Percentiles rank a stretch among this genome's conserved stretches.
These are phyloP conservation scores for Epistrophe eligans DNA, from an alignment of 2,888 invertebrate genomes.

Conservation along the genomic window DNA sequence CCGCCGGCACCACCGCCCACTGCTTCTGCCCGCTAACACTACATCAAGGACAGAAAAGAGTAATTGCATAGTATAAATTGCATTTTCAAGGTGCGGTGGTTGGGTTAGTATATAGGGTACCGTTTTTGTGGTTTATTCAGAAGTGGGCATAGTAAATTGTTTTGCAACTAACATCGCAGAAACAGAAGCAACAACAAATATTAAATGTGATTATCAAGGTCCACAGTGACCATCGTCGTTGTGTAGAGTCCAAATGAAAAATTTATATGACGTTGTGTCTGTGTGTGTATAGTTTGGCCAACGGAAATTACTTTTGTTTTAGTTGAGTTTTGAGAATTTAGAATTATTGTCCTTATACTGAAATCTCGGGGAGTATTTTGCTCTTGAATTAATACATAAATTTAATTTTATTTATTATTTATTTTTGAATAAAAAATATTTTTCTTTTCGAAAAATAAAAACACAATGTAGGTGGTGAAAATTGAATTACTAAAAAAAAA, in stretches of 20 bases:
- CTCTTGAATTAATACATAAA: not conserved
- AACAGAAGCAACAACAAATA: not conserved
- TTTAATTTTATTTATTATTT: no score
- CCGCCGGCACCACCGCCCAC: not conserved
- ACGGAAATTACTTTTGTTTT: conserved; percentile 32
- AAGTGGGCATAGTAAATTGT: conserved; percentile 42
- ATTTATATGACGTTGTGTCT: conserved; percentile 7
- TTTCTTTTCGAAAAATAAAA: no score
- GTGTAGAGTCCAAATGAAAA: conserved; percentile 4
- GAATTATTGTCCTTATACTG: not conserved
- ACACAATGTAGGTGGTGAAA: no score
- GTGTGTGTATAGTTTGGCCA: not conserved
- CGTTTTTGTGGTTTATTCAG: conserved; percentile 25
- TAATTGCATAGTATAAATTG: conserved; percentile 55
- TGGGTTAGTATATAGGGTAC: not conserved
- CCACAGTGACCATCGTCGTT: not conserved
- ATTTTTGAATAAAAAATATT: no score
- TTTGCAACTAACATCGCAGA: conserved; percentile 5
- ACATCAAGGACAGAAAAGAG: conserved; percentile 26
- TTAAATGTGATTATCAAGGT: not conserved
- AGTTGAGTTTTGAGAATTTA: not conserved
- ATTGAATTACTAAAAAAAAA: no score
- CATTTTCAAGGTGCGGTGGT: conserved; percentile 46
- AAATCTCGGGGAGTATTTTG: not conserved
- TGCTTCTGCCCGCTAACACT: not conserved